Percentiles rank a stretch among this genome's conserved stretches.
phyloP scores from a whole-genome alignment of 2,113 vertebrate genomes.

The Cephalopterus ornatus region DNA sequence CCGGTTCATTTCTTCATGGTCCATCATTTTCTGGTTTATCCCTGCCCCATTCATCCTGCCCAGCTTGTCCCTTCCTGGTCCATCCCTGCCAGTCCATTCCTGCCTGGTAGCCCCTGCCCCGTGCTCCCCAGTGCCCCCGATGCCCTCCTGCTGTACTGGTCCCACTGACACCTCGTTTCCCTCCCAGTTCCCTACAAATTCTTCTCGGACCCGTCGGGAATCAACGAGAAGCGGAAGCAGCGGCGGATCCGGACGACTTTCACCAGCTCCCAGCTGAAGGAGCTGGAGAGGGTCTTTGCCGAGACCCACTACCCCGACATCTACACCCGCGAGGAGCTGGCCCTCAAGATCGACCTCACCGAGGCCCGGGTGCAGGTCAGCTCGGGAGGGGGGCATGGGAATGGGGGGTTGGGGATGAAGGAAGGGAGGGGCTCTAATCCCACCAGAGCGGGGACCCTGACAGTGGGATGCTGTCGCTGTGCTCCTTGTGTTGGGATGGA shows the following conservation, averaged over 20 bases:
- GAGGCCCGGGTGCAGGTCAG: conserved; percentile 93
- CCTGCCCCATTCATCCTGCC: not conserved
- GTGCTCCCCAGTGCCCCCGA: not conserved
- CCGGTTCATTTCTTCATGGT: not conserved
- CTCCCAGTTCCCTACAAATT: conserved; percentile 87
- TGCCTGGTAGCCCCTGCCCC: not conserved
- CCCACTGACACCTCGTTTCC: not conserved
- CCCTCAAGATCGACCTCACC: conserved; percentile 94
- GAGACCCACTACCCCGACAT: conserved; percentile 75
- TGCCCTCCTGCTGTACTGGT: accelerated
- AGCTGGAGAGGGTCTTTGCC: conserved; percentile 92
- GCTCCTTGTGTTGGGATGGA: not conserved
- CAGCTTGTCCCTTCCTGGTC: not conserved
- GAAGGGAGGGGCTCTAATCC: not conserved
- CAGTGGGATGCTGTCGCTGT: accelerated
- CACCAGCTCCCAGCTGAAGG: conserved; percentile 94
- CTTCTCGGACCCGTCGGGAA: conserved; percentile 88
- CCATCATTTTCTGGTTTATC: too few relatives aligned
- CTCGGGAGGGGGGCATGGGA: accelerated
- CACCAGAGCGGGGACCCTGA: not conserved
- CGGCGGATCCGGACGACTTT: conserved; percentile 92
- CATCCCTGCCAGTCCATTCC: not conserved
- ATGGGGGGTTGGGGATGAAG: not conserved
- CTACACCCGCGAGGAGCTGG: conserved; percentile 85
- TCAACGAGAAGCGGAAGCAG: conserved; percentile 96